These are phyloP conservation scores for Hermodice carunculata DNA, from an alignment of 2,888 invertebrate species.

Conservation along the genomic window DNA sequence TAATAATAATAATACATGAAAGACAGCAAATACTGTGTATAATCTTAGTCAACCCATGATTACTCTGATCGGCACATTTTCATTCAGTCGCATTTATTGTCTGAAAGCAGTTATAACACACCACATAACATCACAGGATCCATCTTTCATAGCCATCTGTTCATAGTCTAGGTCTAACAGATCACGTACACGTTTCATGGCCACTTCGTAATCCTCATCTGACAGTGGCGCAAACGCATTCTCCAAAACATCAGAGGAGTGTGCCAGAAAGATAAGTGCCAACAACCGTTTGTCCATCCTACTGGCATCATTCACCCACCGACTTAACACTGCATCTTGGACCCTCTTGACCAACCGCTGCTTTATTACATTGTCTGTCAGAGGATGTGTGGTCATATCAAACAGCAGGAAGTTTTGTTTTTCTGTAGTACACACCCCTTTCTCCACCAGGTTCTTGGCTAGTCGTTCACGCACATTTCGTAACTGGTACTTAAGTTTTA, in stretches of 20 bases:
- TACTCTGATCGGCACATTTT: too few species aligned
- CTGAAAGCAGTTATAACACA: conserved; percentile 98
- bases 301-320: conserved; percentile 96
- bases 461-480: conserved; percentile 98
- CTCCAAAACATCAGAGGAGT: conserved; percentile 98
- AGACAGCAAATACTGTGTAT: too few species aligned
- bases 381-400: conserved; percentile 99
- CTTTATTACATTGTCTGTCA: conserved; percentile 95
- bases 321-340: conserved; percentile 93
- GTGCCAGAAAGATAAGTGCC: conserved; percentile 93
- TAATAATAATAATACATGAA: too few species aligned
- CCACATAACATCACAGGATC: conserved; percentile 89
- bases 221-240: conserved; percentile 99
- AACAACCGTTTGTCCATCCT: conserved; percentile 96
- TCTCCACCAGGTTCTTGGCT: conserved; percentile 99
- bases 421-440: conserved; percentile 98
- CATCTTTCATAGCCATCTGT: conserved; percentile 87
- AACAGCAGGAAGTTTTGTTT: conserved; percentile 99
- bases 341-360: conserved; percentile 94
- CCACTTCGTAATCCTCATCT: conserved; percentile 95
- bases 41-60: too few species aligned
- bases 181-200: conserved; percentile 96
- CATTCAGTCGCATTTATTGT: conserved; percentile 78
- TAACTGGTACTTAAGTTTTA: conserved; percentile 97
- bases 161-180: conserved; percentile 97